Conservation (phyloP, 2,888 invertebrate genomes). For the Mythimna ferrago region DNA sequence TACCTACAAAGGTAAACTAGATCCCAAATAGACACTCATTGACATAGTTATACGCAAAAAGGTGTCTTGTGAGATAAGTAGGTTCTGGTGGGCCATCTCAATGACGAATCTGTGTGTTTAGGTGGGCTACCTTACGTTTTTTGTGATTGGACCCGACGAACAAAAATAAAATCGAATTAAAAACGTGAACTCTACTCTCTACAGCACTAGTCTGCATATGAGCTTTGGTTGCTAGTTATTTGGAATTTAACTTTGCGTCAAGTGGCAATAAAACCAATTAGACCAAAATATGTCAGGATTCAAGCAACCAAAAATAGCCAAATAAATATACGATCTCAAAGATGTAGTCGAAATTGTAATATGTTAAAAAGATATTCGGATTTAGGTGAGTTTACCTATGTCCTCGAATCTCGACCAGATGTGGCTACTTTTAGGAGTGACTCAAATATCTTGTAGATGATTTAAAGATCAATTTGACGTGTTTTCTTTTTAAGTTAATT, state of each 20-base stretch:
- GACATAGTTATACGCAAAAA: neutral
- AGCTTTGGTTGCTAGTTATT: constrained; percentile 14
- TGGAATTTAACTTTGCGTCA: constrained; percentile 5
- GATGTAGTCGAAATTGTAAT: neutral
- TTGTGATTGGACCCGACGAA: neutral
- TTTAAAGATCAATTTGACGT: neutral
- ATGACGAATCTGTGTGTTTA: neutral
- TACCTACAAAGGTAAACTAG: neutral
- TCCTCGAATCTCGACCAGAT: constrained; percentile 7
- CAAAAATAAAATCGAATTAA: constrained; percentile 2
- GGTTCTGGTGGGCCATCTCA: neutral
- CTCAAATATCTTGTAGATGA: neutral
- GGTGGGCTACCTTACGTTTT: neutral
- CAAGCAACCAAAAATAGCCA: constrained; percentile 10
- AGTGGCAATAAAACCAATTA: constrained; percentile 4
- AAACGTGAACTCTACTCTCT: neutral
- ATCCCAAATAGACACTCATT: constrained; percentile 9
- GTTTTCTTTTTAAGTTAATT: neutral
- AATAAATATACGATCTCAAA: constrained; percentile 12
- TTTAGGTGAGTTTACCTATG: constrained; percentile 7
- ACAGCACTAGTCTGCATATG: neutral
- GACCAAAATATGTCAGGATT: neutral
- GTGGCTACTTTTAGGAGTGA: neutral
- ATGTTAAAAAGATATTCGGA: neutral
- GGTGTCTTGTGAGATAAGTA: neutral